These are phyloP conservation scores for Alaudala cheleensis DNA, from an alignment of 2,113 vertebrate species.

Conservation along the genomic window DNA sequence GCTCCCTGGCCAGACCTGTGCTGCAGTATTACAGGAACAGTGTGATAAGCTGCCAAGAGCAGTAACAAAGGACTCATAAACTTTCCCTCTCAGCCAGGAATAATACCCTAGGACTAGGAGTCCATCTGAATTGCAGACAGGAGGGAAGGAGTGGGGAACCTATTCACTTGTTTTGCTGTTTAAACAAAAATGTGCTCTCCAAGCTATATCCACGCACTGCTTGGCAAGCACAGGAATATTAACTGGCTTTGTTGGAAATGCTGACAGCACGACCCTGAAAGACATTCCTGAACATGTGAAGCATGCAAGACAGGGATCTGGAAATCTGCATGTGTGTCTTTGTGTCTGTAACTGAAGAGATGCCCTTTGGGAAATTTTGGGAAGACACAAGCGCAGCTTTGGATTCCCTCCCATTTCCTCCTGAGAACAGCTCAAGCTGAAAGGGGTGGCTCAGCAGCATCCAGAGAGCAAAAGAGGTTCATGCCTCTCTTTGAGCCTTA, in stretches of 20 bases:
- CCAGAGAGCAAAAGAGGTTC: neutral
- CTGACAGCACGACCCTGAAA: neutral
- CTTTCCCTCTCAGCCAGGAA: conserved; percentile 34
- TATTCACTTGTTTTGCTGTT: conserved; percentile 27
- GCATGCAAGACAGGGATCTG: neutral
- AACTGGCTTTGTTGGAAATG: neutral
- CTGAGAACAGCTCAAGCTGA: neutral
- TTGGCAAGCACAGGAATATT: neutral
- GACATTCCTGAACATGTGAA: neutral
- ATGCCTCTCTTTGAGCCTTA: neutral
- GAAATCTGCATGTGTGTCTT: neutral
- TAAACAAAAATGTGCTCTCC: conserved; percentile 18
- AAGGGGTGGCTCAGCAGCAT: neutral
- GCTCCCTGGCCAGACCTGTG: conserved; percentile 14
- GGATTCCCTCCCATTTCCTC: neutral
- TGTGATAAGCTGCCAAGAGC: conserved; percentile 54
- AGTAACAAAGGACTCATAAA: conserved; percentile 41
- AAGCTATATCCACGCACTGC: neutral
- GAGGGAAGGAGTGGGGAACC: conserved; percentile 9
- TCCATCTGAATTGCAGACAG: conserved; percentile 25
- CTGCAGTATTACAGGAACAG: conserved; percentile 36
- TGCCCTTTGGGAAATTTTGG: neutral
- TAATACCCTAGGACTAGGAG: conserved; percentile 39
- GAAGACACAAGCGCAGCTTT: neutral
- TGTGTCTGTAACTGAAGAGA: neutral